These are phyloP conservation scores for Pitangus sulphuratus DNA, from an alignment of 2,797 vertebrate species.

Conservation along the genomic window DNA sequence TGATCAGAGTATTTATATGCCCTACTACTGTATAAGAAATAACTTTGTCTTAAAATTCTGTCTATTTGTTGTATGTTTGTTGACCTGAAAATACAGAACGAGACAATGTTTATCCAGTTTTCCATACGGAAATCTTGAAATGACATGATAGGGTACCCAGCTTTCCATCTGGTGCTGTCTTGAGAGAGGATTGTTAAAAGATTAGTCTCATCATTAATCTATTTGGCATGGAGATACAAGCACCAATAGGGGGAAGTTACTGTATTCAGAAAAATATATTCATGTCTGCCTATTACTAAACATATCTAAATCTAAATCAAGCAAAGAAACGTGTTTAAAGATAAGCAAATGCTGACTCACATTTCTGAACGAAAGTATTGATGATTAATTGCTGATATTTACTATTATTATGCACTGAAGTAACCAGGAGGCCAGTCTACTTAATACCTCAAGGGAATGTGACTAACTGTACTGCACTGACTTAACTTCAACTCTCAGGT, in stretches of 20 bases:
- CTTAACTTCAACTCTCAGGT: not conserved
- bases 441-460: not conserved
- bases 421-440: not conserved
- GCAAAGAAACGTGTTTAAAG: not conserved
- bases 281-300: not conserved
- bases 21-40: constrained; percentile 50
- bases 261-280: not conserved
- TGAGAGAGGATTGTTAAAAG: not conserved
- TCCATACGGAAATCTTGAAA: constrained; percentile 6
- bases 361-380: not conserved
- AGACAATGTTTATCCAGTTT: constrained; percentile 1
- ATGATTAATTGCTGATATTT: not conserved
- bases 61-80: constrained; percentile 57
- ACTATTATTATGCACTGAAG: not conserved
- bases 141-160: not conserved
- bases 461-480: constrained; percentile 18
- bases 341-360: not conserved
- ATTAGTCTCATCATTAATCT: not conserved
- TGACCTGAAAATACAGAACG: constrained; percentile 36
- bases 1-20: constrained; percentile 74
- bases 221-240: not conserved
- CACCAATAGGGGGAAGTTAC: not conserved
- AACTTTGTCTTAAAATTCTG: constrained; percentile 56
- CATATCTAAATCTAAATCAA: not conserved
- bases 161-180: not conserved